phyloP scores from a whole-genome alignment of 2,888 invertebrate genomes.

The Thyatira batis region DNA sequence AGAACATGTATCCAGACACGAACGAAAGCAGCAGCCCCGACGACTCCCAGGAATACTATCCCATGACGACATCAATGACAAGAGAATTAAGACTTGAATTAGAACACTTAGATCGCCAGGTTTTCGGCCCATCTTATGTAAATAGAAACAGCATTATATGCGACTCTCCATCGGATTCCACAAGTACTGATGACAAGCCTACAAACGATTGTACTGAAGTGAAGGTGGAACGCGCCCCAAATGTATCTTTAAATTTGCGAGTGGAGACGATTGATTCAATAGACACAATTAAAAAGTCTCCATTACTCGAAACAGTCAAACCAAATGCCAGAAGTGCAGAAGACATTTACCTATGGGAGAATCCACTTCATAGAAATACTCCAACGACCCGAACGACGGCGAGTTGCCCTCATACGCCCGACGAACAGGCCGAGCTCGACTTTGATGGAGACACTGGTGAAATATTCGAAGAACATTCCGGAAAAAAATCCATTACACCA shows the following conservation, averaged over 20 bases:
- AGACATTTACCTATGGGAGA: slow-evolving; percentile 91
- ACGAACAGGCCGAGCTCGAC: slow-evolving; percentile 87
- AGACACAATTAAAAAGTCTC: slow-evolving; percentile 60
- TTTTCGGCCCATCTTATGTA: slow-evolving; percentile 84
- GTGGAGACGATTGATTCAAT: slow-evolving; percentile 43
- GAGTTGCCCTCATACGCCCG: slow-evolving; percentile 84
- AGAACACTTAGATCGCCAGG: slow-evolving; percentile 92
- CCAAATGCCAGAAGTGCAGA: slow-evolving; percentile 80
- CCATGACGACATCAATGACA: slow-evolving; percentile 94
- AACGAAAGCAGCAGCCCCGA: slow-evolving; percentile 88
- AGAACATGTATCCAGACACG: slow-evolving; percentile 52
- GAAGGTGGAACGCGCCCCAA: slow-evolving; percentile 44
- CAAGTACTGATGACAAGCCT: slow-evolving; percentile 68
- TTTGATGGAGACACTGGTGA: slow-evolving; percentile 84
- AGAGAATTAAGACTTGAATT: slow-evolving; percentile 90
- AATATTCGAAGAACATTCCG: slow-evolving; percentile 85
- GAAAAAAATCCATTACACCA: slow-evolving; percentile 86
- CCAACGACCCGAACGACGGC: slow-evolving; percentile 69
- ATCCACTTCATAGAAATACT: slow-evolving; percentile 85
- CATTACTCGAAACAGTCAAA: slow-evolving; percentile 62
- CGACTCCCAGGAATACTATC: slow-evolving; percentile 91
- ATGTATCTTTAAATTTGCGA: slow-evolving; percentile 43
- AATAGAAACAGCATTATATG: slow-evolving; percentile 65
- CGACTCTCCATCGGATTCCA: slow-evolving; percentile 73
- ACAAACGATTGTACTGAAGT: slow-evolving; percentile 47